Conservation (phyloP, 2,113 vertebrate genomes). For the Puntigrus tetrazona region DNA sequence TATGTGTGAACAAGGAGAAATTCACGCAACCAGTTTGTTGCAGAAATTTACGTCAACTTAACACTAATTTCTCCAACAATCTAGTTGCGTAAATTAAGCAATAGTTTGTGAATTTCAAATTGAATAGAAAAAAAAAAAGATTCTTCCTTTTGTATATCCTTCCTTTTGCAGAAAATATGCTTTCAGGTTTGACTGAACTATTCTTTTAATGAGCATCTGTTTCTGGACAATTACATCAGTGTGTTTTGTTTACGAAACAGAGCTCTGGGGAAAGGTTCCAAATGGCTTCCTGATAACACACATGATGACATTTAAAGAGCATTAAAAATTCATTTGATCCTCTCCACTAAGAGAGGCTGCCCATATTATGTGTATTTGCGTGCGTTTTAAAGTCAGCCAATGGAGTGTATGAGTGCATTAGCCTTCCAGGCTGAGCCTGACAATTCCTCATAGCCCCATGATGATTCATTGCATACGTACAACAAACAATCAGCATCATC, state of each 20-base stretch:
- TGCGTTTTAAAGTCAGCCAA: not conserved
- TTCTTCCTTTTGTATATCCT: not conserved
- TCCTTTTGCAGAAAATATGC: no score
- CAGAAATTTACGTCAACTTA: no score
- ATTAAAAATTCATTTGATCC: constrained; percentile 61
- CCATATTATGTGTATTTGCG: constrained; percentile 39
- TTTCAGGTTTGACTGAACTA: not conserved
- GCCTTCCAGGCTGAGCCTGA: not conserved
- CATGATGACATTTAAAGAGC: constrained; percentile 57
- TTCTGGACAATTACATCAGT: not conserved
- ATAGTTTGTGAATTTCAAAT: not conserved
- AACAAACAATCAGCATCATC: not conserved
- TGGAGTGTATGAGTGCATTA: not conserved
- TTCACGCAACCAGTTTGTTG: not conserved
- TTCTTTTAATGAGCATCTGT: not conserved
- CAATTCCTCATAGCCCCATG: not conserved
- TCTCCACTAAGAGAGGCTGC: constrained; percentile 46
- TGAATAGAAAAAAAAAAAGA: not conserved
- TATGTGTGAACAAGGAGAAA: not conserved
- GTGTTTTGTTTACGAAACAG: not conserved
- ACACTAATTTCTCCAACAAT: not conserved
- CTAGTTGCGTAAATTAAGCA: not conserved
- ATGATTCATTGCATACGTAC: not conserved
- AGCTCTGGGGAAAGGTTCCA: constrained; percentile 6
- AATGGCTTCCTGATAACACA: constrained; percentile 40